A percentile compares a stretch with the other conserved stretches of the same genome.
phyloP scores from a whole-genome alignment of 2,888 invertebrate species.

The Himalopsyche kuldschensis region DNA sequence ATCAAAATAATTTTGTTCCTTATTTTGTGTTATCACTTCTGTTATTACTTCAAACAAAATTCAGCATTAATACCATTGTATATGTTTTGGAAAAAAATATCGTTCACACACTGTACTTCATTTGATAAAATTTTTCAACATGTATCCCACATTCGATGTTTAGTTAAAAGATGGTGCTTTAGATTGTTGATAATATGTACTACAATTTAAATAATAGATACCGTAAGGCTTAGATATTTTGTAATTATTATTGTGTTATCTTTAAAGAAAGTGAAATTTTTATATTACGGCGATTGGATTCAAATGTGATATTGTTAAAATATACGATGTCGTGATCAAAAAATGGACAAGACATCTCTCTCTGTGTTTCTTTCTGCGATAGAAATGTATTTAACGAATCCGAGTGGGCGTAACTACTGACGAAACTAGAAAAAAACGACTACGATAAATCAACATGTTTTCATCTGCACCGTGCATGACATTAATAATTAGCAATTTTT shows the following conservation, averaged over 20 bases:
- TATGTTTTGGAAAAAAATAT: too few relatives aligned
- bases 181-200: neutral
- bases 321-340: neutral
- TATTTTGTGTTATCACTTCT: too few relatives aligned
- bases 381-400: slow-evolving; percentile 9
- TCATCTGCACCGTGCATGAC: neutral
- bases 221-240: neutral
- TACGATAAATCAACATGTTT: neutral
- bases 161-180: neutral
- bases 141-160: neutral
- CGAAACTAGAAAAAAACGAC: neutral
- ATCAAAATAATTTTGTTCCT: too few relatives aligned
- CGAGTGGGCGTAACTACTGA: neutral
- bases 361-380: neutral
- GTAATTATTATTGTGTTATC: neutral
- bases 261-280: neutral
- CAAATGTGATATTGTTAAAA: neutral
- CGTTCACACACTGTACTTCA: too few relatives aligned
- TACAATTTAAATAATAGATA: neutral
- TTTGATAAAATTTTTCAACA: neutral
- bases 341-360: neutral
- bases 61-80: too few relatives aligned
- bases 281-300: neutral
- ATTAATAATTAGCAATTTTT: neutral
- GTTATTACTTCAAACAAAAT: too few relatives aligned